Base-by-base conservation (phyloP, 2,113 vertebrate genomes). In the Ailurus styani region DNA sequence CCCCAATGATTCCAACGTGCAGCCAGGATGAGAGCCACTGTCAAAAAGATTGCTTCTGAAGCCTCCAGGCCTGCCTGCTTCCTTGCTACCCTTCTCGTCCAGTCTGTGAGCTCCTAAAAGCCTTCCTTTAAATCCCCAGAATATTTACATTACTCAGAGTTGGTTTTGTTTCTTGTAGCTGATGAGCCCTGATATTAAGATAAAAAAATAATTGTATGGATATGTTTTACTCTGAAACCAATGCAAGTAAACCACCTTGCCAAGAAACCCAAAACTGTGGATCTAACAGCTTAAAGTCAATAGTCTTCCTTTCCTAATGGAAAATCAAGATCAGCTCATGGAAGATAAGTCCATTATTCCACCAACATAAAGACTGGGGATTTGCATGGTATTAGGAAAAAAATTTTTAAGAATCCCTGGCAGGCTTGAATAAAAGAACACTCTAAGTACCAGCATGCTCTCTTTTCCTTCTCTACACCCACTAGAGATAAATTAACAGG, bases 301-400 rank as follows among this genome's bases (percentile, higher is more conserved):
- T 47, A 79, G 27, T 60, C 57, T 12, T 92, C 40, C 73, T 87
- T 64, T 91, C 54, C 72, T 97, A 66, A 79, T 91, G 87, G 77
- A 96, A 97, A 97, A 96, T 50, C 64, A 79, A 94, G 89, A 96
- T 78, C 42, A 23, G 91, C 50, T 15, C 45, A n/a, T 20, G 27
- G 89, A 21, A 62, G 75, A 70, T 95, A 97, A 98, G 37, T 50
- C 91, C 45, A 37, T 81, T 90, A 55, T 93, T 92, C 45, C 83
- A 92, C 87, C 12, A 0, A 54, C 81, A 37, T 4, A 34, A 87
- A 97, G 17, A 45, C 64, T 68, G 45, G 42, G 66, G 64, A 93
- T 95, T 97, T 97, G 64, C 40, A 88, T 82, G 92, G 77, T 64
- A 60, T 97, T 95, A 87, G 86, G 87, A 83, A 78, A 34, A 45